Evolutionary conservation across 2,113 vertebrate species (phyloP).

Genomic region (Seriola quinqueradiata): DNA sequence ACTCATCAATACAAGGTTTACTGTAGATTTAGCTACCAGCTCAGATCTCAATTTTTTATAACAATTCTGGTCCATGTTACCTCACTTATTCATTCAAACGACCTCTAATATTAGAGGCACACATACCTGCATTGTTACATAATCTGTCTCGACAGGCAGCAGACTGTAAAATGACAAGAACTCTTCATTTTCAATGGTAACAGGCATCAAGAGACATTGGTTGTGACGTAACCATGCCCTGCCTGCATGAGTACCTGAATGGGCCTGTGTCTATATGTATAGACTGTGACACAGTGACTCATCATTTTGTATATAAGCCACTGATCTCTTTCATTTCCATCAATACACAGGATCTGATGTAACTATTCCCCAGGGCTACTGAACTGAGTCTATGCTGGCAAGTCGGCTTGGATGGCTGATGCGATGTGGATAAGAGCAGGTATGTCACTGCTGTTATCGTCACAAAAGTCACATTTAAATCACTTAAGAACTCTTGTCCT

Average conservation of each 20-base stretch:
- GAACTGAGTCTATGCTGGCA: slow-evolving; percentile 8
- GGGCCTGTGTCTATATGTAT: slow-evolving; percentile 21
- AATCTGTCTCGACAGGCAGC: slow-evolving; percentile 27
- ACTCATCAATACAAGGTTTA: slow-evolving; percentile 47
- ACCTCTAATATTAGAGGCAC: slow-evolving; percentile 1
- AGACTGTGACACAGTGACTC: slow-evolving; percentile 45
- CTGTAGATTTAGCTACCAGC: slow-evolving; percentile 17
- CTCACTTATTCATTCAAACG: not conserved
- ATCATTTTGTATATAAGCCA: slow-evolving; percentile 25
- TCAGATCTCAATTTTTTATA: not conserved
- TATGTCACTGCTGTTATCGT: not conserved
- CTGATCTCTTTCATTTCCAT: slow-evolving; percentile 39
- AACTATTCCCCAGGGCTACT: slow-evolving; percentile 37
- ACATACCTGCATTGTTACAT: slow-evolving; percentile 34
- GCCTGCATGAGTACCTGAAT: slow-evolving; percentile 15
- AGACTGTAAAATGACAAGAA: slow-evolving; percentile 22
- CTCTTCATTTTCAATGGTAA: slow-evolving; percentile 41
- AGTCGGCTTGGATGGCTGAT: not conserved
- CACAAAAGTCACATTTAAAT: not conserved
- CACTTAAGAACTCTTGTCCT: not conserved
- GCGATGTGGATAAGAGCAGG: not conserved
- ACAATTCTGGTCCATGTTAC: not conserved
- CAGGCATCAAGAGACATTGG: slow-evolving; percentile 31
- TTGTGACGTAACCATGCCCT: slow-evolving; percentile 26
- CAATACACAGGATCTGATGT: slow-evolving; percentile 48